Percentiles rank a stretch among this genome's conserved stretches.
phyloP scores from a whole-genome alignment of 2,888 invertebrate genomes.

The Caenorhabditis sp. region DNA sequence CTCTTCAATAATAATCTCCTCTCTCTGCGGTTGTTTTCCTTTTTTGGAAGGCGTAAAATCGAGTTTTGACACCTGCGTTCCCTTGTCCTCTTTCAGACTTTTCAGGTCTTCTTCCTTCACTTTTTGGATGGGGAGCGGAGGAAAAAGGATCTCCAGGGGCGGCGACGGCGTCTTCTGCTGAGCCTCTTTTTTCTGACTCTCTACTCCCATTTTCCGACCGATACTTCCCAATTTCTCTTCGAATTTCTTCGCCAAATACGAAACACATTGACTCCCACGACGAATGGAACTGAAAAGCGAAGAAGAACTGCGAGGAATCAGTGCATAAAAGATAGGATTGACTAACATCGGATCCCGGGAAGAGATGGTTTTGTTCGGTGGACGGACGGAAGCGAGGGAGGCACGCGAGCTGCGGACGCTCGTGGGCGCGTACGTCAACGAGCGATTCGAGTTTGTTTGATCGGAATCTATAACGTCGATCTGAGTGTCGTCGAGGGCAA shows the following conservation, averaged over 20 bases:
- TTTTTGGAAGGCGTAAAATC: conserved; percentile 1
- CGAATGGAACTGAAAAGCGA: conserved; percentile 45
- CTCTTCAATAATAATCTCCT: background rate
- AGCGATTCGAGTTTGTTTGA: conserved; percentile 43
- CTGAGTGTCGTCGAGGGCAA: conserved; percentile 17
- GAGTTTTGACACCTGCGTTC: background rate
- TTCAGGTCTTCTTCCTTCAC: conserved; percentile 9
- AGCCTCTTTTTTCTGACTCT: background rate
- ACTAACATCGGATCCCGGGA: conserved; percentile 2
- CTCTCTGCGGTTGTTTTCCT: background rate
- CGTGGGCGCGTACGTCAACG: conserved; percentile 23
- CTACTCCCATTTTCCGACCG: background rate
- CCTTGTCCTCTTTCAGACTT: background rate
- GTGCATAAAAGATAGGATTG: background rate
- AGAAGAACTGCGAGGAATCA: conserved; percentile 26
- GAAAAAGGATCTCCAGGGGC: conserved; percentile 47
- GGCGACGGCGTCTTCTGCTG: background rate
- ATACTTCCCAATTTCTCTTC: conserved; percentile 26
- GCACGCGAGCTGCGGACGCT: conserved; percentile 14
- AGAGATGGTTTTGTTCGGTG: background rate
- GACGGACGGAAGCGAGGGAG: conserved; percentile 5
- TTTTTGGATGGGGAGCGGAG: conserved; percentile 20
- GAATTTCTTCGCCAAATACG: conserved; percentile 43
- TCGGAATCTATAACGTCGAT: background rate
- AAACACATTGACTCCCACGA: conserved; percentile 32